Evolutionary conservation across 1,140 invertebrate genomes (phyloP).

Genomic region (Musca domestica): DNA sequence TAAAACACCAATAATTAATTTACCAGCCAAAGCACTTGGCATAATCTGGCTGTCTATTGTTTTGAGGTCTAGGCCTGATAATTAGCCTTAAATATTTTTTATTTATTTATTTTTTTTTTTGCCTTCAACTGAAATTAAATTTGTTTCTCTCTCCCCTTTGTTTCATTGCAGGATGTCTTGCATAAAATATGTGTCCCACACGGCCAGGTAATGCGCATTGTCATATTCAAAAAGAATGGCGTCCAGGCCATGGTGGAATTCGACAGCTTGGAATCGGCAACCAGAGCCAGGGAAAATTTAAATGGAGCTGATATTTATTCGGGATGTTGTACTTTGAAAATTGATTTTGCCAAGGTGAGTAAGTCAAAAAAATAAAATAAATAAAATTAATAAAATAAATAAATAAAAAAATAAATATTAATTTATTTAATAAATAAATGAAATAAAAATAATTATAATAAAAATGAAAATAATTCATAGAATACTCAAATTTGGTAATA

Average conservation of each 20-base stretch:
- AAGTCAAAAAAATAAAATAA: slow-evolving; percentile 29
- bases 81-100: too few relatives aligned
- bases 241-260: slow-evolving; percentile 99
- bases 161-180: slow-evolving; percentile 89
- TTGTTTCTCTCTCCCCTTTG: slow-evolving; percentile 53
- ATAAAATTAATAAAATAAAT: not conserved
- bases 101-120: too few relatives aligned
- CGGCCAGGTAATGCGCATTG: slow-evolving; percentile 95
- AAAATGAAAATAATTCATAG: not conserved
- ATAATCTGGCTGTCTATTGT: too few relatives aligned
- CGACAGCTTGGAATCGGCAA: slow-evolving; percentile 92
- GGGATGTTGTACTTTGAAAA: slow-evolving; percentile 97
- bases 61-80: too few relatives aligned
- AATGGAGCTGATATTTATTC: slow-evolving; percentile 99
- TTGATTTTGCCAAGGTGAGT: slow-evolving; percentile 97
- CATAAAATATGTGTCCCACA: slow-evolving; percentile 94
- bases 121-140: not conserved
- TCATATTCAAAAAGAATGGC: slow-evolving; percentile 98
- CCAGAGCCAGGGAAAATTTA: slow-evolving; percentile 88
- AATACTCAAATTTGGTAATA: too few relatives aligned
- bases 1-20: too few relatives aligned
- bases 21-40: too few relatives aligned
- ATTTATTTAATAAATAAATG: not conserved
- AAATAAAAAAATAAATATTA: not conserved
- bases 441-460: not conserved